Evolutionary conservation across 2,888 invertebrate species (phyloP).

Genomic region (Latrodectus hesperus): DNA sequence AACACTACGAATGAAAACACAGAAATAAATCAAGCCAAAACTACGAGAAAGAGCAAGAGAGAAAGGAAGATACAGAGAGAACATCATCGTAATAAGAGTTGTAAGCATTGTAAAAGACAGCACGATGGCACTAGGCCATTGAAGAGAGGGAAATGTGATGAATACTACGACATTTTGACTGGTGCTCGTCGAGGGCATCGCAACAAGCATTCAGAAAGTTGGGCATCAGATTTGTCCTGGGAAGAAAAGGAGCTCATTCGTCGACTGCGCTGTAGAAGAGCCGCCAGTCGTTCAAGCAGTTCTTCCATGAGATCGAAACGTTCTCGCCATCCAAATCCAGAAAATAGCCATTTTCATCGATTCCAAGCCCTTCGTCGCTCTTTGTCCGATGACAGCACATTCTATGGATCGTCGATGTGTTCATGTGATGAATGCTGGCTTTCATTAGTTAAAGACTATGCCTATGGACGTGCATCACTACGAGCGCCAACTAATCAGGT

Average conservation of each 20-base stretch:
- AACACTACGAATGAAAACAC: neutral
- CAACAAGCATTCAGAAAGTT: conserved; percentile 46
- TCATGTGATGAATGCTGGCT: conserved; percentile 55
- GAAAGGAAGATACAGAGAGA: conserved; percentile 13
- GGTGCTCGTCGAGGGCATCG: conserved; percentile 4
- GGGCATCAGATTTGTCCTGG: conserved; percentile 53
- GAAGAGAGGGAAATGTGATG: conserved; percentile 38
- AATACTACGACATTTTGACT: conserved; percentile 44
- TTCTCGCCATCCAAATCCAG: neutral
- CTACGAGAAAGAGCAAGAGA: conserved; percentile 25
- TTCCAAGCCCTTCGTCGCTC: conserved; percentile 38
- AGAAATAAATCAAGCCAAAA: neutral
- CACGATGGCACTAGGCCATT: conserved; percentile 9
- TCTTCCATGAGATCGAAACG: conserved; percentile 14
- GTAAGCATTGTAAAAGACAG: conserved; percentile 32
- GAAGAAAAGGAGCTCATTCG: conserved; percentile 50
- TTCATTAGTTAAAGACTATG: conserved; percentile 39
- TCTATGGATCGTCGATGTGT: conserved; percentile 33
- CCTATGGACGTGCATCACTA: conserved; percentile 51
- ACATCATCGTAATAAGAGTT: neutral
- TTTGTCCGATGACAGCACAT: conserved; percentile 43
- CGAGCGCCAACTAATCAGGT: conserved; percentile 37
- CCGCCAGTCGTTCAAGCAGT: conserved; percentile 29
- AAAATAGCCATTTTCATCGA: conserved; percentile 30
- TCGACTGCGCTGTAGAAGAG: conserved; percentile 32